A percentile compares a stretch with the other conserved stretches of the same genome.
phyloP scores from a whole-genome alignment of 2,797 vertebrate genomes.

The Coilia nasus region DNA sequence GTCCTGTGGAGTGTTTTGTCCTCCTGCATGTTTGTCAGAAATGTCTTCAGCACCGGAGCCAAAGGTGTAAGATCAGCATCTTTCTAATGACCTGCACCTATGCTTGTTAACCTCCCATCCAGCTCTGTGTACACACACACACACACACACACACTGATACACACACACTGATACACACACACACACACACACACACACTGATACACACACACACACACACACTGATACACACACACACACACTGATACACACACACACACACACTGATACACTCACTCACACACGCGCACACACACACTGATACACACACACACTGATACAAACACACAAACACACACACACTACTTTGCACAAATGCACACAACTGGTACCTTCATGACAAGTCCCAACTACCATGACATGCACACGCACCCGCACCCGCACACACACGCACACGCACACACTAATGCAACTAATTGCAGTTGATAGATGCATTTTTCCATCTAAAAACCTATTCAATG shows the following conservation, averaged over 20 bases:
- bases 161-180: background rate
- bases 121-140: background rate
- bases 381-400: too few species aligned
- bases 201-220: background rate
- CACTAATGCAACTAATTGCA: background rate
- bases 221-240: background rate
- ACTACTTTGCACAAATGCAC: too few species aligned
- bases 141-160: background rate
- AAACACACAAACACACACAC: too few species aligned
- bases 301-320: too few species aligned
- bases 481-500: background rate
- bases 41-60: background rate
- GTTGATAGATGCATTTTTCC: background rate
- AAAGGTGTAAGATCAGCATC: background rate
- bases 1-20: background rate
- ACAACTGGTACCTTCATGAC: too few species aligned
- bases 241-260: background rate
- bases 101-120: background rate
- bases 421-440: background rate
- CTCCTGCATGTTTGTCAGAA: background rate
- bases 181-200: background rate
- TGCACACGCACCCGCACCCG: too few species aligned
- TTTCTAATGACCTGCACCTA: slow-evolving; percentile 6
- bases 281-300: background rate
- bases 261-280: background rate